A percentile compares a stretch with the other conserved stretches of the same genome.
Evolutionary conservation across 2,113 vertebrate genomes (phyloP).

Genomic region (Parus major): DNA sequence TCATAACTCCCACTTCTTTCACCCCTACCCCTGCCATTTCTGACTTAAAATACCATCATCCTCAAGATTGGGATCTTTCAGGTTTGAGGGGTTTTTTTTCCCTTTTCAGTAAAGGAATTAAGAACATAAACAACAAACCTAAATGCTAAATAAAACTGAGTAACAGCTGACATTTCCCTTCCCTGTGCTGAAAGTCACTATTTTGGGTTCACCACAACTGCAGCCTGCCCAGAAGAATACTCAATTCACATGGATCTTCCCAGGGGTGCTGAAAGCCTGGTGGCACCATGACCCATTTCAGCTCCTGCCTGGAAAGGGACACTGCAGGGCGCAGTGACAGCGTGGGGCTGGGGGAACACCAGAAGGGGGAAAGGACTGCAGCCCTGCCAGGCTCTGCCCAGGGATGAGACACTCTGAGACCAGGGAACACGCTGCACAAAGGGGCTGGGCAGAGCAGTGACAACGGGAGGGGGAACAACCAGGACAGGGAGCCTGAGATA

Average conservation of each 20-base stretch:
- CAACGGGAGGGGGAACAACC: neutral
- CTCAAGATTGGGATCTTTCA: neutral
- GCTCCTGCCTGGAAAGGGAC: neutral
- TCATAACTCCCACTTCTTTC: neutral
- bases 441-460: neutral
- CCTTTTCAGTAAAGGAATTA: neutral
- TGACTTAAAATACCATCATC: neutral
- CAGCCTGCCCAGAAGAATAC: neutral
- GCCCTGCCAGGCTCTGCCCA: neutral
- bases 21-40: neutral
- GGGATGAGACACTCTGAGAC: neutral
- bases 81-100: neutral
- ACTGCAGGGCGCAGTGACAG: neutral
- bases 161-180: neutral
- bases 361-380: neutral
- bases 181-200: neutral
- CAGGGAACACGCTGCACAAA: neutral
- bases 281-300: constrained; percentile 30
- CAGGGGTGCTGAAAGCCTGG: fast-evolving
- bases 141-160: neutral
- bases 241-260: fast-evolving
- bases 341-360: neutral
- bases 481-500: neutral
- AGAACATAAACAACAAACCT: neutral
- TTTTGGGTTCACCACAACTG: neutral